These are phyloP conservation scores for Cacoxenus indagator DNA, from an alignment of 2,888 invertebrate species.

Conservation along the genomic window DNA sequence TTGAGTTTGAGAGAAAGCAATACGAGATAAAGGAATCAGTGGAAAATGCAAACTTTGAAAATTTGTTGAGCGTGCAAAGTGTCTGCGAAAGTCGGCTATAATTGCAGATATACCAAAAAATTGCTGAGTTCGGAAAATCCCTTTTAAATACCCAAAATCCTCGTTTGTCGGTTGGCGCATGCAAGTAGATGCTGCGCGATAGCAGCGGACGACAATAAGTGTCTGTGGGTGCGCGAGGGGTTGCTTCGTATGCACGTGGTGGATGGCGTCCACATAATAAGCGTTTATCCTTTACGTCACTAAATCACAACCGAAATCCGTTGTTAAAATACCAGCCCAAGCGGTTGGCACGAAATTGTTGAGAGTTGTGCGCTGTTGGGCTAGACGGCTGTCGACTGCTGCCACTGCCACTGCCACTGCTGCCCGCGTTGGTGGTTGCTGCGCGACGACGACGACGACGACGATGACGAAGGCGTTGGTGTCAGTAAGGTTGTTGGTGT, in stretches of 20 bases:
- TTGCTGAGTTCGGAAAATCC: slow-evolving; percentile 10
- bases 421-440: slow-evolving; percentile 45
- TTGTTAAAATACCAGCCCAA: slow-evolving; percentile 55
- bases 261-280: slow-evolving; percentile 9
- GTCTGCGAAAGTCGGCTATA: slow-evolving; percentile 42
- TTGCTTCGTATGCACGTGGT: background rate
- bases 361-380: background rate
- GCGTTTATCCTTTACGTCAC: slow-evolving; percentile 45
- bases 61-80: slow-evolving; percentile 61
- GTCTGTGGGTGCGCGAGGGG: background rate
- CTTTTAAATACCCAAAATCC: background rate
- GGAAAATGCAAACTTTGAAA: slow-evolving; percentile 44
- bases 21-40: slow-evolving; percentile 7
- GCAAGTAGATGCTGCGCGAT: slow-evolving; percentile 1
- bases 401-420: background rate
- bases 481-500: background rate
- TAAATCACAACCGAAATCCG: slow-evolving; percentile 65
- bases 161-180: background rate
- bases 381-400: background rate
- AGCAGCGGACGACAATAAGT: slow-evolving; percentile 1
- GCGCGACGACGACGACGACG: slow-evolving; percentile 3
- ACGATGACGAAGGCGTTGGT: background rate
- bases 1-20: background rate
- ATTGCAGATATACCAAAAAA: slow-evolving; percentile 54
- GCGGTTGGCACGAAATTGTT: background rate